A percentile compares a stretch with the other conserved stretches of the same genome.
Evolutionary conservation across 2,113 vertebrate species (phyloP).

Genomic region (Ciconia stormi): DNA sequence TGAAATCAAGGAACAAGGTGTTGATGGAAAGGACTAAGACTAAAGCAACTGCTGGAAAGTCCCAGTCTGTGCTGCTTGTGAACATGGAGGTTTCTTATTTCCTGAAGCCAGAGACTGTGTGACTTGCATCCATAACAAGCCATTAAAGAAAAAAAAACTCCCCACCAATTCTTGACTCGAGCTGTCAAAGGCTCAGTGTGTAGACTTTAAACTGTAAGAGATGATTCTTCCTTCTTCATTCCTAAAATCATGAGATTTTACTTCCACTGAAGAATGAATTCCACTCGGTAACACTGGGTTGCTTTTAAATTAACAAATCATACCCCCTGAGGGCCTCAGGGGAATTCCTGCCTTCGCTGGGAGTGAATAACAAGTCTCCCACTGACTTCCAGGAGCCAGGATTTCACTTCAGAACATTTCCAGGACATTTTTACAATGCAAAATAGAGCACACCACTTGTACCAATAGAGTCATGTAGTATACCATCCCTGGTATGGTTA

Average conservation of each 20-base stretch:
- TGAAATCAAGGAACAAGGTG: not conserved
- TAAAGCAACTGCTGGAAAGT: not conserved
- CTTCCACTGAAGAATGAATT: not conserved
- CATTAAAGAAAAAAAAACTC: not conserved
- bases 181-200: not conserved
- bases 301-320: not conserved
- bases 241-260: not conserved
- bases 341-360: not conserved
- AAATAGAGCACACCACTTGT: not conserved
- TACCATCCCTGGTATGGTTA: not conserved
- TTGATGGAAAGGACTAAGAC: not conserved
- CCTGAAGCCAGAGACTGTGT: not conserved
- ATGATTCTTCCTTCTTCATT: not conserved
- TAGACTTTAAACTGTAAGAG: not conserved
- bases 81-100: not conserved
- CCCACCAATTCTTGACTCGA: not conserved
- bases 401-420: not conserved
- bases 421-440: not conserved
- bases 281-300: not conserved
- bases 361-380: not conserved
- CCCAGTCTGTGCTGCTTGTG: not conserved
- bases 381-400: not conserved
- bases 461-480: fast-evolving
- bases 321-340: not conserved
- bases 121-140: not conserved